These are phyloP conservation scores for Dolichopus griseipennis DNA, from an alignment of 2,888 invertebrate species.

Conservation along the genomic window DNA sequence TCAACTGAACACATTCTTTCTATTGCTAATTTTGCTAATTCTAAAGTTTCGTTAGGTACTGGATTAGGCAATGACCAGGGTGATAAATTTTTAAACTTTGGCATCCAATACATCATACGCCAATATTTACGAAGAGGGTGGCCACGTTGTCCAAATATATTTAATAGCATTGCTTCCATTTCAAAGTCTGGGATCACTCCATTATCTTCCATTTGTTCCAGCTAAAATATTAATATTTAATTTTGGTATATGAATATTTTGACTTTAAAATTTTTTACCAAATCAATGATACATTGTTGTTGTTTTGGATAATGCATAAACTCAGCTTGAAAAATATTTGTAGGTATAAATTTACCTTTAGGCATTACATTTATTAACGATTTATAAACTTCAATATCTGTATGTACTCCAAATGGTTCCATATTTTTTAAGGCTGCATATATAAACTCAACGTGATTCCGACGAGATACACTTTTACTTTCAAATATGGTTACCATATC, in stretches of 20 bases:
- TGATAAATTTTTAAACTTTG: slow-evolving; percentile 83
- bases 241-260: too few relatives aligned
- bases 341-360: slow-evolving; percentile 78
- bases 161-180: slow-evolving; percentile 70
- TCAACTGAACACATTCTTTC: slow-evolving; percentile 78
- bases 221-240: slow-evolving; percentile 10
- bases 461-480: slow-evolving; percentile 55
- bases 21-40: slow-evolving; percentile 74
- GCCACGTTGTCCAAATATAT: slow-evolving; percentile 73
- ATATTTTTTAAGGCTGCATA: slow-evolving; percentile 79
- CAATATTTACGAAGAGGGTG: slow-evolving; percentile 64
- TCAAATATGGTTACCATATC: slow-evolving; percentile 68
- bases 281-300: slow-evolving; percentile 83
- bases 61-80: slow-evolving; percentile 76
- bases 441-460: slow-evolving; percentile 92
- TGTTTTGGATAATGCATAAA: slow-evolving; percentile 93
- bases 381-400: slow-evolving; percentile 81
- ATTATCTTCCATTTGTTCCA: slow-evolving; percentile 88
- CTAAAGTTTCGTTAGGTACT: slow-evolving; percentile 65
- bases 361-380: slow-evolving; percentile 76
- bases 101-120: slow-evolving; percentile 85
- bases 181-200: slow-evolving; percentile 89
- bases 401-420: slow-evolving; percentile 81
- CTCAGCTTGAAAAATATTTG: slow-evolving; percentile 74
- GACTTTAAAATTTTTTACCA: slow-evolving; percentile 45